phyloP scores from a whole-genome alignment of 2,113 vertebrate genomes.

The Fulica atra region DNA sequence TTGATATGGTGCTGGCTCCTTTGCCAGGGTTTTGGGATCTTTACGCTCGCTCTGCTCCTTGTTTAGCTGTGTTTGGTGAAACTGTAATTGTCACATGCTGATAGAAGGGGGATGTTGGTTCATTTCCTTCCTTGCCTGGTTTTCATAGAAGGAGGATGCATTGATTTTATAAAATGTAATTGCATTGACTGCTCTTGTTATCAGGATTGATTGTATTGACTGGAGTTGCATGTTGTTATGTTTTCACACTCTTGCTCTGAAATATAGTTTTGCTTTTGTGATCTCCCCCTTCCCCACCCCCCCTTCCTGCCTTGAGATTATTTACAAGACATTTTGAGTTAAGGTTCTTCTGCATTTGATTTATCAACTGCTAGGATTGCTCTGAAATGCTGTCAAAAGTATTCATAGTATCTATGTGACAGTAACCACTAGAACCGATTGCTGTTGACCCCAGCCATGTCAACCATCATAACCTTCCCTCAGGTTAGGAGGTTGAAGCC shows the following conservation, averaged over 20 bases:
- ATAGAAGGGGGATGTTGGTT: neutral
- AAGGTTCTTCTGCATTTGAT: slow-evolving; percentile 15
- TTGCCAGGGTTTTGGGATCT: neutral
- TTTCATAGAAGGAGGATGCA: slow-evolving; percentile 33
- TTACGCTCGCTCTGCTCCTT: neutral
- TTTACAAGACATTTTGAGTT: neutral
- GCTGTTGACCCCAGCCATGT: slow-evolving; percentile 35
- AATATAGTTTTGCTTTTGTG: neutral
- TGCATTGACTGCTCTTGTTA: slow-evolving; percentile 65
- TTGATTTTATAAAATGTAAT: slow-evolving; percentile 69
- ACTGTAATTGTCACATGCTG: neutral
- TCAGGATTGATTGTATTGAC: slow-evolving; percentile 64
- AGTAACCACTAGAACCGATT: slow-evolving; percentile 3
- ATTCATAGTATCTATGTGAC: neutral
- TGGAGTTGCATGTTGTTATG: slow-evolving; percentile 46
- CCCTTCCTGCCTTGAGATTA: neutral
- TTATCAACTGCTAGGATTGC: neutral
- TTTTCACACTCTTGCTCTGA: slow-evolving; percentile 51
- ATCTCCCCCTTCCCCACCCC: too few relatives aligned
- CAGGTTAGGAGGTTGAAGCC: slow-evolving; percentile 32
- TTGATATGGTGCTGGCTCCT: neutral
- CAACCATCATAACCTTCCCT: slow-evolving; percentile 53
- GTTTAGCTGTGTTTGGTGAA: neutral
- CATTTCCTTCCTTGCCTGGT: slow-evolving; percentile 26
- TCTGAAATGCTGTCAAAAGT: slow-evolving; percentile 5